These are phyloP conservation scores for Forbesichthys agassizii DNA, from an alignment of 2,113 vertebrate genomes.

Conservation along the genomic window DNA sequence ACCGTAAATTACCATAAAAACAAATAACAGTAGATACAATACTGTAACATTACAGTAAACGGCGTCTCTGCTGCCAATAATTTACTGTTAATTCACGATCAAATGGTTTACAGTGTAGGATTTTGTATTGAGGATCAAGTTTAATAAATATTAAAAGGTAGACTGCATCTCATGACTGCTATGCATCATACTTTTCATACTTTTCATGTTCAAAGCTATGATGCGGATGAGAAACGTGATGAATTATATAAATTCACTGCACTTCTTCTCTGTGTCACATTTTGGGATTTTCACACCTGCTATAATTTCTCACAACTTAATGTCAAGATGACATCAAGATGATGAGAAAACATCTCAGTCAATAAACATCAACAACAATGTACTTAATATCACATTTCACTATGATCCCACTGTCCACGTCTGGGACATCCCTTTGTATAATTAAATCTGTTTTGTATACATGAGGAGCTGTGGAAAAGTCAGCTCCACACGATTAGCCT, in stretches of 20 bases:
- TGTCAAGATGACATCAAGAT: background rate
- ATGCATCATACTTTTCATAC: background rate
- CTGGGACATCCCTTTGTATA: conserved; percentile 64
- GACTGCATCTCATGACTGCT: too few relatives aligned
- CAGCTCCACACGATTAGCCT: conserved; percentile 59
- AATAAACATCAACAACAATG: conserved; percentile 25
- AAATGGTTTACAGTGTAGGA: background rate
- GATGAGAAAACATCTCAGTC: conserved; percentile 16
- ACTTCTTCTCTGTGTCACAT: background rate
- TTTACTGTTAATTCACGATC: too few relatives aligned
- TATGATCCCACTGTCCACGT: conserved; percentile 18
- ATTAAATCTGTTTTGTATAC: conserved; percentile 65
- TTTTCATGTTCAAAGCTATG: background rate
- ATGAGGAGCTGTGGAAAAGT: conserved; percentile 41
- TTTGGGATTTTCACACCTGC: background rate
- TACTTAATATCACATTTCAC: conserved; percentile 21
- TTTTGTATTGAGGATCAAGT: background rate
- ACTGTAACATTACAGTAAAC: too few relatives aligned
- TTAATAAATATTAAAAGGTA: too few relatives aligned
- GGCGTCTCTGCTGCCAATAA: too few relatives aligned
- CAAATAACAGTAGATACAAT: too few relatives aligned
- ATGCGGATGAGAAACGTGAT: background rate
- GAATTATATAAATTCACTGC: background rate
- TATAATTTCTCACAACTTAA: background rate
- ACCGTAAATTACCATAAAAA: too few relatives aligned